Evolutionary conservation across 2,797 vertebrate species (phyloP).

Genomic region (Calcarius lapponicus): DNA sequence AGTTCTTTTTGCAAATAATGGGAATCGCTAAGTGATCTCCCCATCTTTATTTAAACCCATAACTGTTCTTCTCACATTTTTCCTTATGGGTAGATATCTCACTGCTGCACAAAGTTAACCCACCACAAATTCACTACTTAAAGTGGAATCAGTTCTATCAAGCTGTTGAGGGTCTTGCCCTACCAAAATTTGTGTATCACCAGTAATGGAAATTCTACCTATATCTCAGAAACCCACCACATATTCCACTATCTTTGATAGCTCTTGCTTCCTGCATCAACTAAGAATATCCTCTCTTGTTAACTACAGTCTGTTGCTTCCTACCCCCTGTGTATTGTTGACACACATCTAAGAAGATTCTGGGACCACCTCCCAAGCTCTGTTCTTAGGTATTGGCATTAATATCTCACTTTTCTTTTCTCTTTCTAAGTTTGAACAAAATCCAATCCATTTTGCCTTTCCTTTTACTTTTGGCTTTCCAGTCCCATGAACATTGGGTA

Average conservation of each 20-base stretch:
- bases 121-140: neutral
- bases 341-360: neutral
- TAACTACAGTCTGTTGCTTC: neutral
- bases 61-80: neutral
- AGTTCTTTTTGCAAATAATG: neutral
- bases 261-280: neutral
- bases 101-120: neutral
- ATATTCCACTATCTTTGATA: neutral
- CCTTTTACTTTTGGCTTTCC: neutral
- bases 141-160: neutral
- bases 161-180: neutral
- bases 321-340: neutral
- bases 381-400: neutral
- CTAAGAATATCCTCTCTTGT: neutral
- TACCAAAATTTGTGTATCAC: neutral
- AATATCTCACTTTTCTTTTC: neutral
- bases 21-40: neutral
- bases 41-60: neutral
- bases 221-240: neutral
- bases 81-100: rapidly evolving
- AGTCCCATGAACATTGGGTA: neutral
- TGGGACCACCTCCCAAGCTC: neutral
- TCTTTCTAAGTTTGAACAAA: neutral
- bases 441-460: neutral
- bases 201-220: neutral